Evolutionary conservation across 2,888 invertebrate species (phyloP), one percentile per base, ranked within the genome.

Genomic region (Entomobrya multifasciata): DNA sequence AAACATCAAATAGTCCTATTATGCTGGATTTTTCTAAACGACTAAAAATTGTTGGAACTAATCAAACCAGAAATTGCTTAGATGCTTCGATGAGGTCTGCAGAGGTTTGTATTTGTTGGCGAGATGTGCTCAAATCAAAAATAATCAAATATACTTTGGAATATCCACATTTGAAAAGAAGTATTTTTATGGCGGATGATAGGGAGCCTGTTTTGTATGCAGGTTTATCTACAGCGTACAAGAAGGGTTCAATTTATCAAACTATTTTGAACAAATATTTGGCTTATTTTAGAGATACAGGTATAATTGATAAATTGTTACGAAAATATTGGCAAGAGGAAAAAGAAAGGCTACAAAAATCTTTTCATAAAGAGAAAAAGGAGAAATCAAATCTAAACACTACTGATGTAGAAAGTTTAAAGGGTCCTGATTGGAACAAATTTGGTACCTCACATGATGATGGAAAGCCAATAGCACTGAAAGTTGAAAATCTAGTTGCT

Each of bases 21-120:
- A 30, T 65, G 13, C 47, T 27, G n/a, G 49, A 62, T 17, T 27
- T 78, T 41, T 36, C 78, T 1, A 20, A 25, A 6, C n/a, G 70
- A 44, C 20, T 70, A 6, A 36, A 36, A 1, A 30, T 30, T 25
- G 25, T n/a, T 1, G 4, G 4, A 1, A 22, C n/a, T 8, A 15
- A 10, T 2, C 57, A 78, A 13, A 25, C 25, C 6, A 44, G 17
- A 1, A 15, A 17, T 1, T 79, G 79, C 22, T 2, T 79, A 20
- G 30, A 25, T 1, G 8, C 1, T 17, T 30, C 49, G 0, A n/a
- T 47, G 13, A 13, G 8, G 15, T 41, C n/a, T 1, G 52, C 30
- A 41, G 17, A 15, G 6, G 67, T 17, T 13, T 80, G 80, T 41
- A 67, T 80, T 17, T 41, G 17, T 15, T 65, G 67, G 80, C 15